Evolutionary conservation across 2,113 vertebrate genomes (phyloP), one percentile per base, ranked within the genome.

Genomic region (Xenus cinereus): DNA sequence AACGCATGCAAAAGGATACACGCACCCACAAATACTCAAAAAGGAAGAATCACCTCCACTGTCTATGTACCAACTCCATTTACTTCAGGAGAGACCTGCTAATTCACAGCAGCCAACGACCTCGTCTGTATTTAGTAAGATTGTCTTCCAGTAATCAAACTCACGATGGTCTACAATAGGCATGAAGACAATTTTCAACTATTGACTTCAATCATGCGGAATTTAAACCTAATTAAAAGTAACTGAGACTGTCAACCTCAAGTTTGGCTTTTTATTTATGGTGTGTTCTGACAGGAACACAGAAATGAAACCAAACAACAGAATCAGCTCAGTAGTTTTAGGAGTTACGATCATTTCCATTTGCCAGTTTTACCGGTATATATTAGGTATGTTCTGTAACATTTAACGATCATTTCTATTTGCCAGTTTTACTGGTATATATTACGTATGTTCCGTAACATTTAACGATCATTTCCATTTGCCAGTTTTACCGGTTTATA

Each of bases 181-280:
- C 57, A 64, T 8, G 7, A 64, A 59, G 41, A 50, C 21, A 18
- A 79, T 82, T 89, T 82, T 56, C 69, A 75, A 10, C 71, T 50
- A 45, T 6, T 71, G 75, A 53, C 62, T 96, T 60, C 66, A 89
- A 60, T 54, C 45, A 39, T 12, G 35, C 51, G 51, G 64, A 46
- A 83, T 68, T 93, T 33, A 82, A 93, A 90, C 41, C 35, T 51
- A 35, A 63, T 73, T 91, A 91, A 88, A 87, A 91, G 62, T 12
- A 59, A 45, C 45, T n/a, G 67, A 88, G 37, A 37, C 30, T 28
- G 67, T 48, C 89, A 90, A 14, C 32, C 37, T 50, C 7, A 3
- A 72, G 83, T 67, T 23, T 27, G 75, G 37, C 12, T 85, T 91
- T 78, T 84, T 54, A 41, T 73, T 80, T 60, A 14, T 56, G 21